Evolutionary conservation across 2,888 invertebrate genomes (phyloP).

Genomic region (Zelleria hepariella): DNA sequence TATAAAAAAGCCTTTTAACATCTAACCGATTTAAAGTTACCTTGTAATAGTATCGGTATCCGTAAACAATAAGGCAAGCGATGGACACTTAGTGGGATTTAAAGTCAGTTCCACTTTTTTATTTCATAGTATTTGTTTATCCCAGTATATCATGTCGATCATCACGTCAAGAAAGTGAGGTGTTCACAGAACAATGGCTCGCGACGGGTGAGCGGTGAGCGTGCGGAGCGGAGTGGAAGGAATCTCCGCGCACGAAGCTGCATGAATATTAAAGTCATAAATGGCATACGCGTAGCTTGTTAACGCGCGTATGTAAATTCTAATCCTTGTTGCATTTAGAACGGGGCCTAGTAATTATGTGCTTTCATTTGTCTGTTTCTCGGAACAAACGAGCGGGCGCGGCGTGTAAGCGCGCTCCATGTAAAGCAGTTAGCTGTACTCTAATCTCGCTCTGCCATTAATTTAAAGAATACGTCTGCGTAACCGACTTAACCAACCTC

Average conservation of each 20-base stretch:
- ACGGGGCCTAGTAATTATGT: slow-evolving; percentile 70
- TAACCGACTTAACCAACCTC: slow-evolving; percentile 62
- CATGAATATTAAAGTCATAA: slow-evolving; percentile 57
- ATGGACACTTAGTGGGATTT: no score
- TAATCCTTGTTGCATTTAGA: slow-evolving; percentile 70
- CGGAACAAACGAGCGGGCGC: slow-evolving; percentile 59
- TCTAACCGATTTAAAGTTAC: no score
- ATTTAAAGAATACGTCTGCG: slow-evolving; percentile 71
- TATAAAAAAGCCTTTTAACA: no score
- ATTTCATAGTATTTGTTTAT: no score
- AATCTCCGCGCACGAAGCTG: background rate
- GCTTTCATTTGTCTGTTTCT: slow-evolving; percentile 70
- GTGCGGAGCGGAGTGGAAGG: background rate
- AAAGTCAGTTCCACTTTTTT: no score
- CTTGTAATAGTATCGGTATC: no score
- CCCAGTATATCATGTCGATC: background rate
- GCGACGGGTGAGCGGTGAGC: background rate
- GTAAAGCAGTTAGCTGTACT: slow-evolving; percentile 70
- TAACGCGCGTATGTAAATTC: slow-evolving; percentile 65
- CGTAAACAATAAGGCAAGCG: no score
- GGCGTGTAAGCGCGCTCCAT: slow-evolving; percentile 61
- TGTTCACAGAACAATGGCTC: background rate
- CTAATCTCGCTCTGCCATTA: slow-evolving; percentile 68
- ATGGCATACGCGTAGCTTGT: slow-evolving; percentile 65
- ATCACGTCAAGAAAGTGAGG: background rate